These are phyloP conservation scores for Caenorhabditis tropicalis DNA, from an alignment of 1,140 invertebrate genomes.

Conservation along the genomic window DNA sequence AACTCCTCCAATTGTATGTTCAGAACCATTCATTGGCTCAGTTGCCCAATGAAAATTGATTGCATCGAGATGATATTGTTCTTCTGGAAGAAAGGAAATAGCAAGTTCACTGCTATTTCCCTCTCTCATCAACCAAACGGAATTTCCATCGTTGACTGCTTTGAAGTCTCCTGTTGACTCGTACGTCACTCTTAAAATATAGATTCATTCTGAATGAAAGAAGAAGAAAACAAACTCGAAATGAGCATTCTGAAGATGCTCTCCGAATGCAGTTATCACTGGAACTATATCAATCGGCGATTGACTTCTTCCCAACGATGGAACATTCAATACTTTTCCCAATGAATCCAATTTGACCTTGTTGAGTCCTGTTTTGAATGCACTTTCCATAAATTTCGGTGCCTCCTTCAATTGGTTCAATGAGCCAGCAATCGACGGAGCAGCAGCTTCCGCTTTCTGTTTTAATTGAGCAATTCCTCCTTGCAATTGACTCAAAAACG, in stretches of 20 bases:
- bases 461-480: conserved; percentile 1
- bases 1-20: conserved; percentile 69
- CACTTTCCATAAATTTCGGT: conserved; percentile 49
- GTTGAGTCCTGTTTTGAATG: conserved; percentile 48
- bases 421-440: conserved; percentile 16
- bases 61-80: conserved; percentile 68
- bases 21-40: conserved; percentile 71
- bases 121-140: conserved; percentile 45
- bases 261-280: conserved; percentile 67
- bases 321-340: conserved; percentile 66
- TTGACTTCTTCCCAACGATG: conserved; percentile 64
- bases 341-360: conserved; percentile 63
- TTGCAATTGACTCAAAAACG: conserved; percentile 47
- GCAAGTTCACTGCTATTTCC: conserved; percentile 50
- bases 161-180: conserved; percentile 63
- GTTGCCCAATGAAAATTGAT: conserved; percentile 69
- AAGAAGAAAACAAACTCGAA: conserved; percentile 59
- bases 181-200: conserved; percentile 61
- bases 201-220: neutral
- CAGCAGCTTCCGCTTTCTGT: conserved; percentile 3
- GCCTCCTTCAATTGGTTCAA: conserved; percentile 48
- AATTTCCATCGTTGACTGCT: conserved; percentile 61
- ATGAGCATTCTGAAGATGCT: conserved; percentile 65
- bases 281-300: conserved; percentile 71
- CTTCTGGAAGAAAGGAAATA: conserved; percentile 67